Conservation (phyloP, 2,113 vertebrate species). For the Dasypus novemcinctus region DNA sequence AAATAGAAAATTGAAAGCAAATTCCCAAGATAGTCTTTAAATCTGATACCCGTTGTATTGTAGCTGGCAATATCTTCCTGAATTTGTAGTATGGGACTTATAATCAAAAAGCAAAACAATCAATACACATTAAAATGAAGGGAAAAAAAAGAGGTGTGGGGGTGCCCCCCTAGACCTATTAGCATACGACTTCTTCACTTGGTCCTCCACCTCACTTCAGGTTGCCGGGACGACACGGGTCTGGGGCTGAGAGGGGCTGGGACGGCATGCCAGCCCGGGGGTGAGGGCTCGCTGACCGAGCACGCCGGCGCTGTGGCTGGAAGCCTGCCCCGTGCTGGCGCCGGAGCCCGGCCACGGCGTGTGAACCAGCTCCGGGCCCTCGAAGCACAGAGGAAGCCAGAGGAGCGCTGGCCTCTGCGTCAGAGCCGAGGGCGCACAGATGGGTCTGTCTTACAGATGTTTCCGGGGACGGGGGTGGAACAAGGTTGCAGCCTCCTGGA, state of each 20-base stretch:
- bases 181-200: neutral
- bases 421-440: rapidly evolving
- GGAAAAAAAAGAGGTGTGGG: neutral
- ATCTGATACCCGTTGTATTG: neutral
- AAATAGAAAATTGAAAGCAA: neutral
- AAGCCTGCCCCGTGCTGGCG: rapidly evolving
- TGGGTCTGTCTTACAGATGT: rapidly evolving
- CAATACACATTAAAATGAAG: neutral
- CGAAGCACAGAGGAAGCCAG: neutral
- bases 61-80: no score
- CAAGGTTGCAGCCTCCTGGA: rapidly evolving
- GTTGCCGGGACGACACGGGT: rapidly evolving
- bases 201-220: neutral
- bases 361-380: rapidly evolving
- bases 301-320: neutral
- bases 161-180: neutral
- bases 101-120: neutral
- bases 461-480: no score
- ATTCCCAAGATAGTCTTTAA: neutral
- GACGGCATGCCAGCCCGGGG: rapidly evolving
- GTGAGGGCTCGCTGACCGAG: rapidly evolving
- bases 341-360: rapidly evolving
- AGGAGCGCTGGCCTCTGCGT: neutral
- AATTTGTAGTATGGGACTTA: neutral
- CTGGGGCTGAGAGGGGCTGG: neutral